These are phyloP conservation scores for Pocota personata DNA, from an alignment of 2,888 invertebrate genomes.

Conservation along the genomic window DNA sequence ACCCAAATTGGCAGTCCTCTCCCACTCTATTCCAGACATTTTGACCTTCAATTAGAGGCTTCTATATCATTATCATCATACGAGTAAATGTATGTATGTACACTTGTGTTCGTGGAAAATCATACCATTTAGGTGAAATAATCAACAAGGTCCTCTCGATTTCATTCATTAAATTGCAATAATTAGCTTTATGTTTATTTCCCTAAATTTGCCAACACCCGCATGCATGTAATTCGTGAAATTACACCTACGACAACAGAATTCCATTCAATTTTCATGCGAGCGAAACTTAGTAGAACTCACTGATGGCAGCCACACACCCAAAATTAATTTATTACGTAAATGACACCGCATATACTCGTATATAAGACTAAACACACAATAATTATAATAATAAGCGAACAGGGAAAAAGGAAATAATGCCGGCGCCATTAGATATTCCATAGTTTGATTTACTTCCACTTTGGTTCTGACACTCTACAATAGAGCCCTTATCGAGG, in stretches of 20 bases:
- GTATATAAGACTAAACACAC: no score
- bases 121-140: background rate
- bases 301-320: background rate
- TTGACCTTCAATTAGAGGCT: background rate
- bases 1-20: background rate
- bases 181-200: conserved; percentile 15
- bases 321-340: conserved; percentile 31
- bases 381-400: background rate
- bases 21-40: background rate
- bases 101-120: background rate
- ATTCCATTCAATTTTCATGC: background rate
- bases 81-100: no score
- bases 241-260: background rate
- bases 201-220: background rate
- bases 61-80: background rate
- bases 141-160: conserved; percentile 7
- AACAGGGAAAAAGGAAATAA: background rate
- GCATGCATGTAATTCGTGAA: conserved; percentile 1
- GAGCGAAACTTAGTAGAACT: background rate
- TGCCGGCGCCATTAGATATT: background rate
- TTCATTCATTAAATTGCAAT: background rate
- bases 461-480: background rate
- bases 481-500: background rate
- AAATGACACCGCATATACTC: background rate
- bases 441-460: background rate